Base-by-base conservation (phyloP, 2,888 invertebrate species). In the Ochlodes sylvanus region DNA sequence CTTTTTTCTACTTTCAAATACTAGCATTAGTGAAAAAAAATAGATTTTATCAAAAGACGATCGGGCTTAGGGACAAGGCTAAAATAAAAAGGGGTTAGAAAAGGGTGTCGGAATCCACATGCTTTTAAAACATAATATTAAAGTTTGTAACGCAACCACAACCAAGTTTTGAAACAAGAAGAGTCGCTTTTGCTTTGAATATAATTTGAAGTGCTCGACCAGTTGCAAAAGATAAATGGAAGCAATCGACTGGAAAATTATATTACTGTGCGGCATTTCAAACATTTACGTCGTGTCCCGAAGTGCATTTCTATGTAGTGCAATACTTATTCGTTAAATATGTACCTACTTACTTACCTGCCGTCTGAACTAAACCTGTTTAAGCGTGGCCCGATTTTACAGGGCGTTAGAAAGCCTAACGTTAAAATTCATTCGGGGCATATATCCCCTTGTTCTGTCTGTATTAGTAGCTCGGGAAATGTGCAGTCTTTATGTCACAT, bases 241-340 rank as follows among this genome's bases (percentile, higher is more conserved):
- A 56, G 21, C 63, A 56, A 50, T 47, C 57, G 17, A 32, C 44
- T 32, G n/a, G 58, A 5, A 27, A 65, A 65, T 52, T 32, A 34
- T 55, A 12, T 32, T 55, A 55, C 41, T 19, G 38, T 47, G 38
- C 57, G 21, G 19, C 58, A 65, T 58, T 65, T 52, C 58, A 27
- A 19, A 27, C 65, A 52, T 65, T 65, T 76, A 75, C 78, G 71
- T 73, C 66, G 80, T 80, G 81, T 82, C 79, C 78, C 75, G 73
- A 72, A 84, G 81, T 83, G 78, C 82, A 79, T 85, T 84, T 83
- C 83, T 82, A 75, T 84, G 84, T 87, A 77, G 75, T 77, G 72
- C 75, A 78, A 77, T 76, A 76, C 74, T 72, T 76, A 70, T 72
- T 73, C 73, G 72, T 68, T 74, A 73, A 70, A n/a, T n/a, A n/a